phyloP scores from a whole-genome alignment of 2,797 vertebrate species.

The Siniperca scherzeri region DNA sequence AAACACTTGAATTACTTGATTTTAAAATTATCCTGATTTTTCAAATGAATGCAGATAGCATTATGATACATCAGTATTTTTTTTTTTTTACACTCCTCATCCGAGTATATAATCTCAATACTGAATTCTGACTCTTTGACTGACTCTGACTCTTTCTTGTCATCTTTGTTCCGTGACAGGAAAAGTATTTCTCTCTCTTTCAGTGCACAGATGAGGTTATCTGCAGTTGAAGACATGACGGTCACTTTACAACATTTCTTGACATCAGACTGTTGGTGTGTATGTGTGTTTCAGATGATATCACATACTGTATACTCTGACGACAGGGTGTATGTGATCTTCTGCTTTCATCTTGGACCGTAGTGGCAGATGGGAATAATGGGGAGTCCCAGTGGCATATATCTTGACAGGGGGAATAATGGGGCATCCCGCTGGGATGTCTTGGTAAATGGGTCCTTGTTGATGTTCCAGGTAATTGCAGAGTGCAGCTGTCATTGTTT shows the following conservation, averaged over 20 bases:
- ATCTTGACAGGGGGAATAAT: slow-evolving; percentile 43
- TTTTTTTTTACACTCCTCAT: background rate
- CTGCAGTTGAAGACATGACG: background rate
- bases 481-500: slow-evolving; percentile 38
- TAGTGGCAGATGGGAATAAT: slow-evolving; percentile 13
- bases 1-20: background rate
- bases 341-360: slow-evolving; percentile 19
- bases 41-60: background rate
- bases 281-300: background rate
- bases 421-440: slow-evolving; percentile 12
- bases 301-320: background rate
- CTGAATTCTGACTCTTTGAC: background rate
- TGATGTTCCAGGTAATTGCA: slow-evolving; percentile 47
- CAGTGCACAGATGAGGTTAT: background rate
- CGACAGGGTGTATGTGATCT: background rate
- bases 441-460: slow-evolving; percentile 45
- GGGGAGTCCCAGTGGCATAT: slow-evolving; percentile 12
- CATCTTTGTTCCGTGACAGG: background rate
- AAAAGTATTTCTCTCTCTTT: background rate
- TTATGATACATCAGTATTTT: background rate
- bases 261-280: background rate
- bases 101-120: background rate
- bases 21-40: background rate
- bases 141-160: too few species aligned
- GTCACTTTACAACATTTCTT: background rate